Evolutionary conservation across 2,797 vertebrate species (phyloP).

Genomic region (Chelmon rostratus): DNA sequence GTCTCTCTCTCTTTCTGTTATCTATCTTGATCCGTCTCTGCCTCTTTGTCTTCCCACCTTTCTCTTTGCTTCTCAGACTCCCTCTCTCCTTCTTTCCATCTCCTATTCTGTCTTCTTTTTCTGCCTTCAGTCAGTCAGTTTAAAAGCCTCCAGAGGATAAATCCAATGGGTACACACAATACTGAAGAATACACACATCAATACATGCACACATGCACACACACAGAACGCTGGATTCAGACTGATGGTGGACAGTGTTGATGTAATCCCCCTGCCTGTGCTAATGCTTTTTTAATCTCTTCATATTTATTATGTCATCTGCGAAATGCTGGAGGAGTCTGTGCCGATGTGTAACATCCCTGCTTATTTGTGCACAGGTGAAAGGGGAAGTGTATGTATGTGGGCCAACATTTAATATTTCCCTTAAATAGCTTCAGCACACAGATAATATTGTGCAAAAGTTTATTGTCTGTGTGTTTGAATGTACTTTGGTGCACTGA

Average conservation of each 20-base stretch:
- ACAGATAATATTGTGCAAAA: background rate
- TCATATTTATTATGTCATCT: slow-evolving; percentile 44
- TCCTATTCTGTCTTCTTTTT: slow-evolving; percentile 36
- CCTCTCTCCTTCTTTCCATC: slow-evolving; percentile 32
- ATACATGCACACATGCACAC: slow-evolving; percentile 12
- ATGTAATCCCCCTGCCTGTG: slow-evolving; percentile 35
- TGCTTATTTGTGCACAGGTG: slow-evolving; percentile 14
- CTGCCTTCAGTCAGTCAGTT: slow-evolving; percentile 48
- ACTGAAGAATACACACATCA: slow-evolving; percentile 9
- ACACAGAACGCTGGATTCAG: slow-evolving; percentile 16
- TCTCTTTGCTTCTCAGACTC: slow-evolving; percentile 6
- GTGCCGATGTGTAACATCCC: slow-evolving; percentile 8
- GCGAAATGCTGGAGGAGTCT: slow-evolving; percentile 16
- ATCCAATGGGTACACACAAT: slow-evolving; percentile 37
- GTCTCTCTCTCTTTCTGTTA: slow-evolving; percentile 36
- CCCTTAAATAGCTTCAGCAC: background rate
- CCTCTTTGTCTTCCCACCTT: background rate
- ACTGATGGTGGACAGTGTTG: slow-evolving; percentile 38
- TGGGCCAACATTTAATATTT: background rate
- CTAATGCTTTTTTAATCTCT: slow-evolving; percentile 52
- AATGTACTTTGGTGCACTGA: background rate
- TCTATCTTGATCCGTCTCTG: slow-evolving; percentile 39
- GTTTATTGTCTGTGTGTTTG: slow-evolving; percentile 4
- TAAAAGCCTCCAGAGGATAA: slow-evolving; percentile 56
- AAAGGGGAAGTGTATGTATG: background rate